Conservation (phyloP, 2,797 vertebrate genomes). For the Phoxinus dragarum region DNA sequence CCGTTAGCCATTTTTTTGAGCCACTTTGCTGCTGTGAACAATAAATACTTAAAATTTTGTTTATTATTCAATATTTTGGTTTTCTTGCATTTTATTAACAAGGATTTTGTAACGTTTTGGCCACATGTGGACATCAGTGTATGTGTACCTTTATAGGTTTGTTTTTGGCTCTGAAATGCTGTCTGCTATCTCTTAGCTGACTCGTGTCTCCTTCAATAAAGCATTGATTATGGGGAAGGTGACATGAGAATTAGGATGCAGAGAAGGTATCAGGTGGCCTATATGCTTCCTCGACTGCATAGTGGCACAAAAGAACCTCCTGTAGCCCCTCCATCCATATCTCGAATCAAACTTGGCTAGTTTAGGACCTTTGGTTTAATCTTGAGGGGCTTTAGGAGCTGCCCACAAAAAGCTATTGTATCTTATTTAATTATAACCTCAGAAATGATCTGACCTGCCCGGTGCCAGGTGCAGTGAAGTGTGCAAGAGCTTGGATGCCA, state of each 20-base stretch:
- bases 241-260: slow-evolving; percentile 52
- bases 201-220: slow-evolving; percentile 48
- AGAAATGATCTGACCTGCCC: slow-evolving; percentile 66
- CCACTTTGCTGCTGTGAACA: not conserved
- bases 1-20: too few species aligned
- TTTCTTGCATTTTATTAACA: not conserved
- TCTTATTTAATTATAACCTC: slow-evolving; percentile 78
- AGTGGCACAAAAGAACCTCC: slow-evolving; percentile 72
- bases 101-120: not conserved
- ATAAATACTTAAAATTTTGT: too few species aligned
- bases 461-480: slow-evolving; percentile 76
- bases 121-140: not conserved
- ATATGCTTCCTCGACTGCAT: slow-evolving; percentile 66
- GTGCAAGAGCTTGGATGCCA: slow-evolving; percentile 69
- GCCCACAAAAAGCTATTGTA: slow-evolving; percentile 82
- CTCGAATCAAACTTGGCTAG: slow-evolving; percentile 71
- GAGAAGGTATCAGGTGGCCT: slow-evolving; percentile 65
- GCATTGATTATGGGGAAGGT: slow-evolving; percentile 46
- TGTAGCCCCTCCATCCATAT: slow-evolving; percentile 72
- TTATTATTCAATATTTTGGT: not conserved
- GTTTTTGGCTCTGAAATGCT: slow-evolving; percentile 27
- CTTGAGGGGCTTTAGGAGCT: slow-evolving; percentile 68
- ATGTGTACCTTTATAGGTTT: not conserved
- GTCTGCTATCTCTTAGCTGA: slow-evolving; percentile 6
- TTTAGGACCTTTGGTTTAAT: slow-evolving; percentile 73